Base-by-base conservation (phyloP, 1,140 invertebrate species). In the Monochamus saltuarius region DNA sequence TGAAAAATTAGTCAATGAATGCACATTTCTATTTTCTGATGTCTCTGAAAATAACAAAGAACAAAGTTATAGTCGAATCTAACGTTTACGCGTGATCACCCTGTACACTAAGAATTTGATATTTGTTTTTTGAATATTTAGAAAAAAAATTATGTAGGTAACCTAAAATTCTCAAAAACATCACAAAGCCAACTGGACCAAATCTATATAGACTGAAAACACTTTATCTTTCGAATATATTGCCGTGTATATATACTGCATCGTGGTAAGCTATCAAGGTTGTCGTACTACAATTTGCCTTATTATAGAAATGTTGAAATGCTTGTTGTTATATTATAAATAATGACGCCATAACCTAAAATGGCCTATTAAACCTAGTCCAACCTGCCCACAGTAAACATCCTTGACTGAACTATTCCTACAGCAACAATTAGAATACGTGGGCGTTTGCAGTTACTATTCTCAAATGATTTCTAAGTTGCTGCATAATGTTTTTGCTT, bases 401-500 rank as follows among this genome's bases (percentile, higher is more conserved):
- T 13, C 39, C 39, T 42, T 42, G 39, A 42, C n/a, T 42, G 39
- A 42, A 7, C 39, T 42, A 42, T 42, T 13, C n/a, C 39, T 13
- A 42, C 39, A 42, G n/a, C 39, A 42, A 42, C 39, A 42, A 16
- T 42, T 42, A 42, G 2, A n/a, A 42, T 42, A 42, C n/a, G 16
- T 42, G n/a, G n/a, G n/a, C 16, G n/a, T 42, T 3, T 13, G n/a
- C 16, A 16, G 16, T 13, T 42, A 16, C 4, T 42, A 13, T 13
- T 42, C 7, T 13, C n/a, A 13, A n/a, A 42, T 42, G 16, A 42
- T 7, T 42, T 42, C 7, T 42, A 42, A 13, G 2, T 2, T 2
- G n/a, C n/a, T 42, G n/a, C 16, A n/a, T 13, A 13, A 42, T 42
- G 16, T 7, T 7, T 42, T n/a, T 42, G 2, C 22, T 29, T 29